Evolutionary conservation across 2,888 invertebrate species (phyloP), one percentile per base, ranked within the genome.

Genomic region (Aspidiotus rigidus): DNA sequence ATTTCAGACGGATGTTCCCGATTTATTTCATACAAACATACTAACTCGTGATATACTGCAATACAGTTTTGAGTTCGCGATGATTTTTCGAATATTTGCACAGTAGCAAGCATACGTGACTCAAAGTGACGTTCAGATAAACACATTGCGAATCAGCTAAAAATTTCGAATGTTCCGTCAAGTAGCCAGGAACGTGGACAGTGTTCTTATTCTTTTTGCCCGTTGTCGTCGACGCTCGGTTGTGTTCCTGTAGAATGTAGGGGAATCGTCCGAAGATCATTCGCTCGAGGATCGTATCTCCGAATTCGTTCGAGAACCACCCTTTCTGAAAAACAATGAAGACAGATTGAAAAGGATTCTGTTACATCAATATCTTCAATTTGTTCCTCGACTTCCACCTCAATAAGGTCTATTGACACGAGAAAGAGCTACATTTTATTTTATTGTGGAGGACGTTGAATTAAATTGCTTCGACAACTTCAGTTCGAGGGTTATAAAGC

Each of bases 261-360:
- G 74, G 74, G 67, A 74, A 74, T 49, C 73, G 69, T 8, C 71
- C 71, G 16, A 70, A 44, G 42, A 74, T 63, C 39, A 74, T 55
- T 39, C 72, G 72, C 13, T 70, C 67, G 8, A 72, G 55, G 10
- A 73, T 67, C 1, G 69, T 28, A 15, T 69, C 59, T 0, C 71
- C 69, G 62, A 72, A 74, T 62, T 62, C 71, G 13, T 54, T 62
- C 55, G 69, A 70, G 63, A 74, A 73, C 74, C 74, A 74, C n/a
- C 41, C 61, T 69, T 67, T 66, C 69, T 73, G 71, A 67, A 63
- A 72, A 71, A 39, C 63, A 1, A 57, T 8, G 7, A 16, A 53
- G 53, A 53, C 15, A 11, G 55, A 64, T 39, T 39, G 17, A 62
- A 13, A 42, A 54, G 28, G 41, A 15, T 11, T 64, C n/a, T 2